Evolutionary conservation across 23 tunicate genomes (phyloP).

Genomic region (Ascidia mentula): DNA sequence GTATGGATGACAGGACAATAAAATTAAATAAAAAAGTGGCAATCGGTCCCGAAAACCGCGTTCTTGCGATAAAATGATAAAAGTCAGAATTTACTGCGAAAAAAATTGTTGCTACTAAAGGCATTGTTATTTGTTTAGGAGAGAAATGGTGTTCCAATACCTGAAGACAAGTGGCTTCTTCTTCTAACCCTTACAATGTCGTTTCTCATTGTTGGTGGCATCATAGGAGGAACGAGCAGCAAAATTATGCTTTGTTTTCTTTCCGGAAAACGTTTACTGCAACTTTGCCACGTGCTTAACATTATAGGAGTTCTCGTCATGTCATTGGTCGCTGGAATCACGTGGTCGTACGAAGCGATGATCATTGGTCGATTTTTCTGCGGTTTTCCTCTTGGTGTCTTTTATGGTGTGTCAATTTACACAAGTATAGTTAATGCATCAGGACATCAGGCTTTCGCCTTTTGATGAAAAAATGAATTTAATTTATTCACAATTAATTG

Average conservation of each 20-base stretch:
- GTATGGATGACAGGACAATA: no score
- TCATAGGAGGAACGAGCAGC: conserved; percentile 19
- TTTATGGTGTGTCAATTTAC: no score
- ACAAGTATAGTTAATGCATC: no score
- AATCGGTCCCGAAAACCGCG: no score
- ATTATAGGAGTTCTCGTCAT: conserved; percentile 31
- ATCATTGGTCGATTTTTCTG: conserved; percentile 47
- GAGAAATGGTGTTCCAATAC: conserved; percentile 1
- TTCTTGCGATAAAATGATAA: no score
- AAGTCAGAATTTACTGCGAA: no score
- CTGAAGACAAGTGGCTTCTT: conserved; percentile 35
- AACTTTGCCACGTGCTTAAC: conserved; percentile 25
- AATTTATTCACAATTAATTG: no score
- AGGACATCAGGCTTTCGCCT: no score
- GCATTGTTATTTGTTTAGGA: no score
- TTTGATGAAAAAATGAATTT: no score
- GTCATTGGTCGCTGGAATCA: conserved; percentile 32
- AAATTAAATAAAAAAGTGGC: no score
- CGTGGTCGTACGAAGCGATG: conserved; percentile 53
- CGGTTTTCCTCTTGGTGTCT: conserved; percentile 31
- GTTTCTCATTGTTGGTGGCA: conserved; percentile 11
- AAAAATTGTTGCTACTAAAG: no score
- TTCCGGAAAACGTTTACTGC: conserved; percentile 23
- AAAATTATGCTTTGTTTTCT: not conserved
- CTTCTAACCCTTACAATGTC: conserved; percentile 36